These are phyloP conservation scores for Oscheius sp. DNA, from an alignment of 2,888 invertebrate species.

Conservation along the genomic window DNA sequence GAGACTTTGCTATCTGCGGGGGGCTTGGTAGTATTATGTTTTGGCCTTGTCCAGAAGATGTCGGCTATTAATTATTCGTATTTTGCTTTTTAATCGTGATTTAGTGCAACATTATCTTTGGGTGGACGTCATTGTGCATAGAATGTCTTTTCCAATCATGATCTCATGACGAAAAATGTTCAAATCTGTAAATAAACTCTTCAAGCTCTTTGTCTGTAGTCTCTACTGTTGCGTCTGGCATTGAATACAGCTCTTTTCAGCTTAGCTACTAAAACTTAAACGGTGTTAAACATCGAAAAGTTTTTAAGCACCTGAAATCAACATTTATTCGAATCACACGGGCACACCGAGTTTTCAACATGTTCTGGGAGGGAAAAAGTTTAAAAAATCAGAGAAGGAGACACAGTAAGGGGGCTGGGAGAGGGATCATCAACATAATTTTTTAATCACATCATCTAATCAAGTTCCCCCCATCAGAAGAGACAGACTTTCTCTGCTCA, in stretches of 20 bases:
- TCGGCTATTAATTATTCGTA: slow-evolving; percentile 21
- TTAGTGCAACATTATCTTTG: background rate
- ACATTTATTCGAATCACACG: slow-evolving; percentile 6
- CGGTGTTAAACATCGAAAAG: no score
- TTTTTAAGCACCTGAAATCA: no score
- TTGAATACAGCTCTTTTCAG: no score
- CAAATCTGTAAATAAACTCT: no score
- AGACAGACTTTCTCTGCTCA: no score
- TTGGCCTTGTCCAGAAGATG: slow-evolving; percentile 23
- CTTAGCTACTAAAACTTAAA: no score
- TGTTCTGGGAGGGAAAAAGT: background rate
- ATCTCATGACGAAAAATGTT: no score
- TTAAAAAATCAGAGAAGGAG: background rate
- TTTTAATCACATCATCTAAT: no score
- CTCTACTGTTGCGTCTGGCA: no score
- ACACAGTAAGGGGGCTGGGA: background rate
- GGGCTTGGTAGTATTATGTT: slow-evolving; percentile 27
- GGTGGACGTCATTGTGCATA: background rate
- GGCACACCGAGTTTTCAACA: slow-evolving; percentile 9
- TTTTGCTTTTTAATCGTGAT: background rate
- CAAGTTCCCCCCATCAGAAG: no score
- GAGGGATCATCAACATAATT: background rate
- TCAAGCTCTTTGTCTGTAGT: no score
- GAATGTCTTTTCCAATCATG: no score
- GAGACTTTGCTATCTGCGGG: slow-evolving; percentile 37